These are phyloP conservation scores for Mus minutoides DNA, from an alignment of 2,797 vertebrate species.

Conservation along the genomic window DNA sequence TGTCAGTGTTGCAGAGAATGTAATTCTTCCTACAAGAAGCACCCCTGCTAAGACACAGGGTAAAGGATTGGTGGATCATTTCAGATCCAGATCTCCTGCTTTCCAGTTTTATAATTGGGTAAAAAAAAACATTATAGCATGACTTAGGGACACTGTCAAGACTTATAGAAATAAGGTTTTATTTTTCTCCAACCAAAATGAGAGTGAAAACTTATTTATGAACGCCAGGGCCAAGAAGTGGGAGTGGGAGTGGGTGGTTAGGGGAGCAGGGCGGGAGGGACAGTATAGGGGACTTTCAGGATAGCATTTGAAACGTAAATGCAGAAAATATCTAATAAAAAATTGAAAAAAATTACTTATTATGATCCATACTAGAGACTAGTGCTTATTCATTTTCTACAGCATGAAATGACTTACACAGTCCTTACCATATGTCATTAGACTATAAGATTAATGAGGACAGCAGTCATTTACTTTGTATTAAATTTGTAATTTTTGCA, in stretches of 20 bases:
- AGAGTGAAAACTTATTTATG: background rate
- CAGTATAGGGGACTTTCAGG: too few relatives aligned
- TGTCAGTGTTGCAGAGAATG: rapidly evolving
- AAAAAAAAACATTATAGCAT: background rate
- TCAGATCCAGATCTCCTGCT: background rate
- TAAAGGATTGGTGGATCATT: background rate
- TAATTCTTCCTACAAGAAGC: background rate
- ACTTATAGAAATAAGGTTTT: background rate
- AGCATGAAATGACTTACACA: background rate
- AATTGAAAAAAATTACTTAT: too few relatives aligned
- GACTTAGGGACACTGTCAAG: background rate
- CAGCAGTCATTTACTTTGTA: background rate
- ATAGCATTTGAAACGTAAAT: too few relatives aligned
- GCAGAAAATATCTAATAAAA: too few relatives aligned
- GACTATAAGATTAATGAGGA: background rate
- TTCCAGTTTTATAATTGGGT: background rate
- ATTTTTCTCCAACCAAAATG: background rate
- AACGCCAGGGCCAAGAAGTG: too few relatives aligned
- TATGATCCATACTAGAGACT: background rate
- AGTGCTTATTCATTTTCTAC: background rate
- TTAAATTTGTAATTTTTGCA: background rate
- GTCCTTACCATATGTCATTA: background rate
- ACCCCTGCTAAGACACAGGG: rapidly evolving
- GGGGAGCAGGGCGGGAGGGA: too few relatives aligned
- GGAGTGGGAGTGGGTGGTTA: too few relatives aligned